These are phyloP conservation scores for Loxodonta africana DNA, from an alignment of 2,113 vertebrate species.

Conservation along the genomic window DNA sequence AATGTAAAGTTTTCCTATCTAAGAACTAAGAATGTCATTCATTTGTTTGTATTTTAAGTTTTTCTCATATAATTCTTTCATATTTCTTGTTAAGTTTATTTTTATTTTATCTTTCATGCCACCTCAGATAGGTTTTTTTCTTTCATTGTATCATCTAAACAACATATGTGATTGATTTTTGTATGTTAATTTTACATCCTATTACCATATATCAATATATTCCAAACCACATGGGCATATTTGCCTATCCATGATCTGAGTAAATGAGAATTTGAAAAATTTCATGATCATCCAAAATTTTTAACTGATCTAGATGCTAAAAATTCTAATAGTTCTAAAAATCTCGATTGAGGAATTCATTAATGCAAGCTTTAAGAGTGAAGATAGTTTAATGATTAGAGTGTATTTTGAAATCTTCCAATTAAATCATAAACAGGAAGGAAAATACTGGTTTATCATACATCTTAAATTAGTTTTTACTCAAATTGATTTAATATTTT, in stretches of 20 bases:
- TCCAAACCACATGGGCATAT: neutral
- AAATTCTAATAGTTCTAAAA: slow-evolving; percentile 48
- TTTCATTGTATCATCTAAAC: slow-evolving; percentile 16
- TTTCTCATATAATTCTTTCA: neutral
- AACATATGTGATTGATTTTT: slow-evolving; percentile 11
- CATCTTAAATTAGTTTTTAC: neutral
- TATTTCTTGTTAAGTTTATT: too few relatives aligned
- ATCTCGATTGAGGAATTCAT: slow-evolving; percentile 18
- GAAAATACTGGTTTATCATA: slow-evolving; percentile 20
- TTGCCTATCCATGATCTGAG: neutral
- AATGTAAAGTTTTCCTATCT: neutral
- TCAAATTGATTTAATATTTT: slow-evolving; percentile 40
- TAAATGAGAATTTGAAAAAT: slow-evolving; percentile 49
- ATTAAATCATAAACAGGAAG: slow-evolving; percentile 33
- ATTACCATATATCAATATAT: neutral
- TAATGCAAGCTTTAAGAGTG: neutral
- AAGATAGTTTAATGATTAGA: slow-evolving; percentile 42
- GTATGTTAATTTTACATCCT: slow-evolving; percentile 5
- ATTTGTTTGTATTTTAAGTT: neutral
- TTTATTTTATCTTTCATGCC: neutral
- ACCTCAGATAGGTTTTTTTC: neutral
- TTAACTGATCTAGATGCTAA: slow-evolving; percentile 15
- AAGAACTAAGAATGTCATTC: slow-evolving; percentile 5
- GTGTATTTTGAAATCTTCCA: neutral
- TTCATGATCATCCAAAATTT: slow-evolving; percentile 1